Percentiles rank a stretch among this genome's conserved stretches.
These are phyloP conservation scores for Myiotriccus ornatus DNA, from an alignment of 2,797 vertebrate species.

Conservation along the genomic window DNA sequence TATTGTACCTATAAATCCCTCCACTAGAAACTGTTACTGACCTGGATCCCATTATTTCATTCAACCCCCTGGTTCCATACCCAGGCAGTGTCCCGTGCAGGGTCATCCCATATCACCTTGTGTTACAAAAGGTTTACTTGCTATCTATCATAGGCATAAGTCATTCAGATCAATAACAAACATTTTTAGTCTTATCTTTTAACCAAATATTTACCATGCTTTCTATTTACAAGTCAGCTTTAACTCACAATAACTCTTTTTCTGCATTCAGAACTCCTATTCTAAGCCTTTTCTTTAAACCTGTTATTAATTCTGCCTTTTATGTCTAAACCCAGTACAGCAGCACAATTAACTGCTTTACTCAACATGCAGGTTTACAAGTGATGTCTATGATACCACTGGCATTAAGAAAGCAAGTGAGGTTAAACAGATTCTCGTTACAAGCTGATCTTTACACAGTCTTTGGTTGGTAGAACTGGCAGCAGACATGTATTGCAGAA, in stretches of 20 bases:
- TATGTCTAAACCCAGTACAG: background rate
- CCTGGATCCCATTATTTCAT: accelerated
- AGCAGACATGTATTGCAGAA: background rate
- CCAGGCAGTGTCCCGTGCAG: background rate
- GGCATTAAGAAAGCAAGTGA: background rate
- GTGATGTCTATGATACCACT: background rate
- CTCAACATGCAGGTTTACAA: background rate
- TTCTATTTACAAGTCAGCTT: background rate
- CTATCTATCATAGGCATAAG: background rate
- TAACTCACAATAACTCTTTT: background rate
- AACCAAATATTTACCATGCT: slow-evolving; percentile 7
- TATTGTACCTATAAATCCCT: background rate
- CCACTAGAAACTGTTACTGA: background rate
- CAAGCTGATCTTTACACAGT: background rate
- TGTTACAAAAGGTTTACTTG: background rate
- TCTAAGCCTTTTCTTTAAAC: slow-evolving; percentile 8
- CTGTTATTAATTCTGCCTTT: slow-evolving; percentile 41
- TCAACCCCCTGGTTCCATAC: accelerated
- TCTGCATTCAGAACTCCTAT: background rate
- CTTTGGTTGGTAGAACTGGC: background rate
- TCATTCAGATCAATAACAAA: background rate
- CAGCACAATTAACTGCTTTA: slow-evolving; percentile 41
- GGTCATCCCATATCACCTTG: background rate
- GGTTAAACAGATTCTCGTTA: slow-evolving; percentile 19
- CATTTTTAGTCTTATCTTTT: background rate